Evolutionary conservation across 2,888 invertebrate genomes (phyloP), one percentile per base, ranked within the genome.

Genomic region (Drosophila yooni): DNA sequence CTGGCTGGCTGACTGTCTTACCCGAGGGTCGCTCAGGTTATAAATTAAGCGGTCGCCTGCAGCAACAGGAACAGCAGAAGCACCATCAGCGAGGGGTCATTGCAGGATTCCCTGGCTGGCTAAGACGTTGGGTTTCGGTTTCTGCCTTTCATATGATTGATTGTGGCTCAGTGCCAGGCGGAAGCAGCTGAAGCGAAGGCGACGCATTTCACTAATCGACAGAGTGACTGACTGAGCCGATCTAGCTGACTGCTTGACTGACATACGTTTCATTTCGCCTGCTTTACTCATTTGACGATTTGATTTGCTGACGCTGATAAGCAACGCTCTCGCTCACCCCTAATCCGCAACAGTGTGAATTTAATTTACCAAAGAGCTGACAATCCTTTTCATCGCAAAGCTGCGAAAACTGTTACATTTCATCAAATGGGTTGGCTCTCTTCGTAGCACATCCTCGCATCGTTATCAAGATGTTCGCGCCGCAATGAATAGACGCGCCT

Each of bases 381-480:
- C 76, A 83, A 83, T 82, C 82, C 82, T 83, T 83, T 83, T 80
- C 53, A 27, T n/a, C 72, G 34, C 54, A 54, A 54, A 54, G 36
- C 54, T 36, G 54, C 38, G 36, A 56, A 64, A 74, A 70, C 74
- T 79, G 81, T 74, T 81, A 81, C 76, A 77, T 76, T 73, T 81
- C 77, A 46, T 46, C 46, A 46, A 46, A 46, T 25, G 25, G 46
- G 1, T 3, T 25, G 46, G 46, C 38, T 31, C 33, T 59, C 13
- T n/a, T n/a, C 36, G 11, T 34, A 21, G 38, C 43, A 25, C 29
- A 51, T 54, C 67, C 33, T 27, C 11, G 50, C 33, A 8, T 29
- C 36, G 70, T 89, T 91, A 91, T 91, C 91, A 82, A 85, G 91
- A 85, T 91, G 80, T 82, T 84, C 83, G 80, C 82, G 82, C 84